Conservation (phyloP, 2,888 invertebrate species). For the Epistrophella euchroma region DNA sequence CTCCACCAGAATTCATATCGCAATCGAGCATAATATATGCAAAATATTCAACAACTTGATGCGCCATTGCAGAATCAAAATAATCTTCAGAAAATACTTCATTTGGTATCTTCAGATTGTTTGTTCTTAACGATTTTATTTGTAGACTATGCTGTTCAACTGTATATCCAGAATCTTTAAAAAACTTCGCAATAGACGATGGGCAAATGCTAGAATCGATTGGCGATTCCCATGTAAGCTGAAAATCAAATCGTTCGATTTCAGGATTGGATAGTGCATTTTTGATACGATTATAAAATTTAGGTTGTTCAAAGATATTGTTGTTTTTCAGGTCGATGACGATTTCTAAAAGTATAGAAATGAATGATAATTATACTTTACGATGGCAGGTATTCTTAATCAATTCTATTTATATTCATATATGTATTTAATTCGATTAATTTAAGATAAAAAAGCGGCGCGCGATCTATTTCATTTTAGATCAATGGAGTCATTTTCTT, state of each 20-base stretch:
- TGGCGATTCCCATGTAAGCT: slow-evolving; percentile 85
- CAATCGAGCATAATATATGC: slow-evolving; percentile 84
- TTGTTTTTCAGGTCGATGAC: slow-evolving; percentile 46
- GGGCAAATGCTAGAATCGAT: slow-evolving; percentile 84
- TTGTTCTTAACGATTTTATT: slow-evolving; percentile 80
- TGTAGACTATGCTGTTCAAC: slow-evolving; percentile 84
- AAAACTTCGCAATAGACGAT: slow-evolving; percentile 87
- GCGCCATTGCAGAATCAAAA: slow-evolving; percentile 77
- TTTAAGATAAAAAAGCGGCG: too few species aligned
- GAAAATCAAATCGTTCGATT: slow-evolving; percentile 51
- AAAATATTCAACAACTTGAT: slow-evolving; percentile 85
- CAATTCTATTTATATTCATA: too few species aligned
- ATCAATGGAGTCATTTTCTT: too few species aligned
- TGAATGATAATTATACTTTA: neutral
- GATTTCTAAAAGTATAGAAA: slow-evolving; percentile 42
- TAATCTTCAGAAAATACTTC: slow-evolving; percentile 77
- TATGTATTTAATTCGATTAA: too few species aligned
- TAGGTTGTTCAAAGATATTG: slow-evolving; percentile 25
- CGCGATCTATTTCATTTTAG: too few species aligned
- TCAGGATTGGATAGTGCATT: slow-evolving; percentile 39
- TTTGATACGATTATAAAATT: slow-evolving; percentile 48
- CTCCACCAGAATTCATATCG: slow-evolving; percentile 80
- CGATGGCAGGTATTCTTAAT: too few species aligned
- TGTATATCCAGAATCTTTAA: slow-evolving; percentile 83
- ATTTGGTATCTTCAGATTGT: slow-evolving; percentile 83